Conservation (phyloP, 2,113 vertebrate genomes). For the Bagarius yarrelli region DNA sequence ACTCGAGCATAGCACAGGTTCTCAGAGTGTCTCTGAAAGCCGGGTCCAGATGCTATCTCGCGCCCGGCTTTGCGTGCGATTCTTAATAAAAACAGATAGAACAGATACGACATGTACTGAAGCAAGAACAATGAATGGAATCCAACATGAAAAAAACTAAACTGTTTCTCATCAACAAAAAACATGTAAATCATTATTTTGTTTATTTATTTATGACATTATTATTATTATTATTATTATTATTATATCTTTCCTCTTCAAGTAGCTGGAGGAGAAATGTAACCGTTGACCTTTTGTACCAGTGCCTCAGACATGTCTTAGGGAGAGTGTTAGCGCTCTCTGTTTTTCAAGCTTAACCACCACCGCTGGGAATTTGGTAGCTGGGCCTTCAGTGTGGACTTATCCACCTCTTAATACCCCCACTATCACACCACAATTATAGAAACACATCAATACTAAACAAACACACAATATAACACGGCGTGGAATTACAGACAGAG, state of each 20-base stretch:
- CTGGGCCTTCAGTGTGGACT: too few species aligned
- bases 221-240: too few species aligned
- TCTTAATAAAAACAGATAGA: slow-evolving; percentile 28
- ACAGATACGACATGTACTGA: slow-evolving; percentile 18
- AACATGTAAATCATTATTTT: too few species aligned
- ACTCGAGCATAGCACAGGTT: slow-evolving; percentile 52
- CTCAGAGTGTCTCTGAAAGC: neutral
- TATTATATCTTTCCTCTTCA: slow-evolving; percentile 5
- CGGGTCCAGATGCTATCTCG: slow-evolving; percentile 40
- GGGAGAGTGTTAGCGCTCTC: slow-evolving; percentile 29
- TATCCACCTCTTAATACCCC: too few species aligned
- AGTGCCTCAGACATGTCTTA: slow-evolving; percentile 27
- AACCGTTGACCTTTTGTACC: neutral
- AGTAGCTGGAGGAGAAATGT: neutral
- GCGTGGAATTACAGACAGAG: too few species aligned
- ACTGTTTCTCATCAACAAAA: neutral
- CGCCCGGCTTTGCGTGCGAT: slow-evolving; percentile 9
- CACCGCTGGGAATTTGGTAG: too few species aligned
- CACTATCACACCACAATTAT: too few species aligned
- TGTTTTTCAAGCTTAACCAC: slow-evolving; percentile 24
- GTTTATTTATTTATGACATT: too few species aligned
- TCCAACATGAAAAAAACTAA: neutral
- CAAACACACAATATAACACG: too few species aligned
- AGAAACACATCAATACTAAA: too few species aligned
- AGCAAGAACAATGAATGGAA: slow-evolving; percentile 14